These are phyloP conservation scores for Aphodius sticticus DNA, from an alignment of 2,888 invertebrate genomes.

Conservation along the genomic window DNA sequence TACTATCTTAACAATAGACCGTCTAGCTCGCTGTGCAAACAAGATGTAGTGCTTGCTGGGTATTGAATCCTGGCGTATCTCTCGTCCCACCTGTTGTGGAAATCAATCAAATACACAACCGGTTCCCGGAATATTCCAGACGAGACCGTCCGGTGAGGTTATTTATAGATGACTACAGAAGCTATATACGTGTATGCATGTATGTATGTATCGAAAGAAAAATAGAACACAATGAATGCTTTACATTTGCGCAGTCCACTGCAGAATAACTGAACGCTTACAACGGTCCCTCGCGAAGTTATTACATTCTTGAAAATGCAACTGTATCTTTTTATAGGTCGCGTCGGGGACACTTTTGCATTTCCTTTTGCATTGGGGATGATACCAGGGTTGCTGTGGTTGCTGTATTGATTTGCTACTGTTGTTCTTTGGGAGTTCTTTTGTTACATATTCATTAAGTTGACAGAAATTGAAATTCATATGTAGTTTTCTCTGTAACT, in stretches of 20 bases:
- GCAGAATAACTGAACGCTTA: background rate
- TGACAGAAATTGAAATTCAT: too few relatives aligned
- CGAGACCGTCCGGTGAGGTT: background rate
- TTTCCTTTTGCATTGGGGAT: too few relatives aligned
- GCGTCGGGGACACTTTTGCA: too few relatives aligned
- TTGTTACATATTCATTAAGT: too few relatives aligned
- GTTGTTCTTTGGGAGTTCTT: too few relatives aligned
- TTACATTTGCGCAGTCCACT: background rate
- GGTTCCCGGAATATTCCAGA: background rate
- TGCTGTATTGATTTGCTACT: too few relatives aligned
- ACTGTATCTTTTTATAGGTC: background rate
- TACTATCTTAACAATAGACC: background rate
- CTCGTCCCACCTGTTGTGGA: background rate
- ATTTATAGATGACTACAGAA: background rate
- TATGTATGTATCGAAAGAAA: background rate
- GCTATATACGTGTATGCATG: background rate
- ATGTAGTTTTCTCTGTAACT: too few relatives aligned
- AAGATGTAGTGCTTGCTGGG: background rate
- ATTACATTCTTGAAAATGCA: background rate
- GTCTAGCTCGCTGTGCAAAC: background rate
- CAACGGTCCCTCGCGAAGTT: background rate
- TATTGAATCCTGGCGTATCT: background rate
- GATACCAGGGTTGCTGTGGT: too few relatives aligned
- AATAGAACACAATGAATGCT: background rate
- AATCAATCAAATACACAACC: constrained; percentile 4